Evolutionary conservation across 1,140 invertebrate genomes (phyloP).

Genomic region (Lasaia peninsularis): DNA sequence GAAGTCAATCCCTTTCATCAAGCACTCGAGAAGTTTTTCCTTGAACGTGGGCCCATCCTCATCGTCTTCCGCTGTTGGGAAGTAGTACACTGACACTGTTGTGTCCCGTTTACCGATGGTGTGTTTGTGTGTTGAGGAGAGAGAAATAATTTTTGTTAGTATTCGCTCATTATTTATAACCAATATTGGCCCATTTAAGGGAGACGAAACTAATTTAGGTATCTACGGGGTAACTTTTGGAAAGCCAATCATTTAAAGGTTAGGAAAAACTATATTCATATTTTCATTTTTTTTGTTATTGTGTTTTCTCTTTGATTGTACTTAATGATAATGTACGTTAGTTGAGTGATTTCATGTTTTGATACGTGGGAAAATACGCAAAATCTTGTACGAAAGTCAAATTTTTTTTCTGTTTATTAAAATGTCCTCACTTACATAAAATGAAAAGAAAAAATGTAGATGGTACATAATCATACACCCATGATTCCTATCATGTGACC

Average conservation of each 20-base stretch:
- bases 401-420: too few species aligned
- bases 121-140: constrained; percentile 64
- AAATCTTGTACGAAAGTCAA: too few species aligned
- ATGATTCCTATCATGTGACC: too few species aligned
- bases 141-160: constrained; percentile 72
- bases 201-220: constrained; percentile 13
- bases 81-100: constrained; percentile 95
- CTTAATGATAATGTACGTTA: too few species aligned
- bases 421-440: too few species aligned
- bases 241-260: constrained; percentile 22
- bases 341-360: too few species aligned
- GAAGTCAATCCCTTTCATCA: constrained; percentile 90
- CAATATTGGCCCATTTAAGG: constrained; percentile 32
- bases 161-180: constrained; percentile 73
- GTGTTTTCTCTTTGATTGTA: too few species aligned
- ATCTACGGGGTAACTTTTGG: constrained; percentile 17
- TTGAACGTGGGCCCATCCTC: constrained; percentile 93
- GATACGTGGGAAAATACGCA: too few species aligned
- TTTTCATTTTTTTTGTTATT: constrained; percentile 50
- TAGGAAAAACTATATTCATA: constrained; percentile 66
- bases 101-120: constrained; percentile 67
- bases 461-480: too few species aligned
- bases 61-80: constrained; percentile 91
- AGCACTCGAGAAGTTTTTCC: constrained; percentile 86
- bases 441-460: too few species aligned